Evolutionary conservation across 2,797 vertebrate genomes (phyloP).

Genomic region (Hoplostethus atlanticus): DNA sequence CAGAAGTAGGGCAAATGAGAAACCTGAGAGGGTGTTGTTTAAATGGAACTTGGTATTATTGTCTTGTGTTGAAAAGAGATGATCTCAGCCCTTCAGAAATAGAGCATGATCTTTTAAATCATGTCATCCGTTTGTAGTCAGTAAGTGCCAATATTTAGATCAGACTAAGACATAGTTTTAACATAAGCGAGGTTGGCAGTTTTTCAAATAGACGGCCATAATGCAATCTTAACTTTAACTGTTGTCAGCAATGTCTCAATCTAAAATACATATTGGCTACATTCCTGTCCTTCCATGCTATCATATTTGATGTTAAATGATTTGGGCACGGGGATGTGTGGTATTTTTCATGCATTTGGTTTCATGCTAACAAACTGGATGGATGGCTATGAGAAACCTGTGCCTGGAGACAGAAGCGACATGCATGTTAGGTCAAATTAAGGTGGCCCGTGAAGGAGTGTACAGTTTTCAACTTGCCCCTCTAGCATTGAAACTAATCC

Average conservation of each 20-base stretch:
- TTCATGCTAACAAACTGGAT: background rate
- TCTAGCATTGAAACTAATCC: conserved; percentile 59
- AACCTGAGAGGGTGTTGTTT: conserved; percentile 15
- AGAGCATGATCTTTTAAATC: conserved; percentile 17
- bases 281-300: background rate
- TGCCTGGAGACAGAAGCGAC: background rate
- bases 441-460: conserved; percentile 26
- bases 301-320: conserved; percentile 37
- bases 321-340: conserved; percentile 29
- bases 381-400: background rate
- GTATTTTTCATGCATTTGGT: conserved; percentile 16
- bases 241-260: conserved; percentile 57
- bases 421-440: conserved; percentile 18
- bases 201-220: conserved; percentile 51
- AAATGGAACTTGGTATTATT: conserved; percentile 2
- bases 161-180: conserved; percentile 23
- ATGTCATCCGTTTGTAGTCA: conserved; percentile 31
- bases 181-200: conserved; percentile 55
- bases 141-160: conserved; percentile 44
- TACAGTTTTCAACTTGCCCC: conserved; percentile 37
- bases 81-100: conserved; percentile 8
- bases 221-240: conserved; percentile 56
- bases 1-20: background rate
- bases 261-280: conserved; percentile 24
- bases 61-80: conserved; percentile 10